Evolutionary conservation across 2,888 invertebrate species (phyloP).

Genomic region (Tachina fera): DNA sequence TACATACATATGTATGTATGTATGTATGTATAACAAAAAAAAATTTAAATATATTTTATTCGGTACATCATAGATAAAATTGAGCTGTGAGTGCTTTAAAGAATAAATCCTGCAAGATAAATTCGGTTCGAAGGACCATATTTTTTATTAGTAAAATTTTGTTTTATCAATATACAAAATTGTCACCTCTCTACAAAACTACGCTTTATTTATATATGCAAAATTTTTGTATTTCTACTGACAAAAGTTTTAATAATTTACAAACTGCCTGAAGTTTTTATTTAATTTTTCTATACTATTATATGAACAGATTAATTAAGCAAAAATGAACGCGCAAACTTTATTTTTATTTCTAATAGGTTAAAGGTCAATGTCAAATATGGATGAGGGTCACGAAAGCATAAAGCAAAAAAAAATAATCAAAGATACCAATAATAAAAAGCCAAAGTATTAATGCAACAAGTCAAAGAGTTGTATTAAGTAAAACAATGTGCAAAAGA

Average conservation of each 20-base stretch:
- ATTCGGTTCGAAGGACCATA: too few relatives aligned
- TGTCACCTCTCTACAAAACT: too few relatives aligned
- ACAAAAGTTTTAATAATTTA: not conserved
- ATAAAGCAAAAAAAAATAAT: slow-evolving; percentile 51
- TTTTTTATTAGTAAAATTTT: too few relatives aligned
- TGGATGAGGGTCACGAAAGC: slow-evolving; percentile 38
- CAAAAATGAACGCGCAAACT: not conserved
- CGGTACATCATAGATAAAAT: too few relatives aligned
- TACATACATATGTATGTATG: too few relatives aligned
- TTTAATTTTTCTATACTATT: not conserved
- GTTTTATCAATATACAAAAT: too few relatives aligned
- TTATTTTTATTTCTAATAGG: slow-evolving; percentile 5
- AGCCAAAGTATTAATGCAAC: slow-evolving; percentile 48
- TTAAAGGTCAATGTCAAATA: slow-evolving; percentile 67
- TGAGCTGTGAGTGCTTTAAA: too few relatives aligned
- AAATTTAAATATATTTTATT: too few relatives aligned
- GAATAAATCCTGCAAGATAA: too few relatives aligned
- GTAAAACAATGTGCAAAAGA: slow-evolving; percentile 40
- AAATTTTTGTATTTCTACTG: not conserved
- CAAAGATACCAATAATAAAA: slow-evolving; percentile 40
- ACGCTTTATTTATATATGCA: too few relatives aligned
- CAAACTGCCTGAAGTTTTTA: slow-evolving; percentile 19
- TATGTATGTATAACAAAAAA: too few relatives aligned
- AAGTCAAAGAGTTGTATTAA: slow-evolving; percentile 37
- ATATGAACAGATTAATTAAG: not conserved